Conservation (phyloP, 2,113 vertebrate species). For the Rostratula benghalensis region DNA sequence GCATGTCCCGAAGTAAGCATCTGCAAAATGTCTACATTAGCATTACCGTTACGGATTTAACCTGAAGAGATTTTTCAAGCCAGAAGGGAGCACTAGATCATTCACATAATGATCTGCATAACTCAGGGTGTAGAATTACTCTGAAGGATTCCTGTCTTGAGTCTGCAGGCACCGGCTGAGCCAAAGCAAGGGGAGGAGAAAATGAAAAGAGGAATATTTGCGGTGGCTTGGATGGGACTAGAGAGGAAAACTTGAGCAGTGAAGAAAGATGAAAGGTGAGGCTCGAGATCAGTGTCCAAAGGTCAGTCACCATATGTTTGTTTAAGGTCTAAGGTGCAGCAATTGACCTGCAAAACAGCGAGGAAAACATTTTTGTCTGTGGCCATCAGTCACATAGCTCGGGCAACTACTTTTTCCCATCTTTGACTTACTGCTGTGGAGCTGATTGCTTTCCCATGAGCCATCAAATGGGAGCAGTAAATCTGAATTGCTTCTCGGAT, state of each 20-base stretch:
- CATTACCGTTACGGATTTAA: neutral
- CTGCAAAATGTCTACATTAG: constrained; percentile 6
- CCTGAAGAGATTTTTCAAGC: neutral
- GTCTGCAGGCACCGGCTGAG: neutral
- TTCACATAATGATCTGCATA: neutral
- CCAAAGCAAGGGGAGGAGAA: neutral
- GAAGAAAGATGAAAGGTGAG: neutral
- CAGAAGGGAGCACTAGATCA: neutral
- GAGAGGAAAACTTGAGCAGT: neutral
- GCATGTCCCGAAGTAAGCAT: neutral
- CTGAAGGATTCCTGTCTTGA: neutral
- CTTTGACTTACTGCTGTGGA: neutral
- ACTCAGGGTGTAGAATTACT: neutral
- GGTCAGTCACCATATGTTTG: neutral
- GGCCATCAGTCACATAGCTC: neutral
- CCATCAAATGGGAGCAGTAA: neutral
- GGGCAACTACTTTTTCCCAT: neutral
- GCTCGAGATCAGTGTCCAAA: neutral
- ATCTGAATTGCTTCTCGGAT: neutral
- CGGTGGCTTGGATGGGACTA: neutral
- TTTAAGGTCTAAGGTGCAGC: neutral
- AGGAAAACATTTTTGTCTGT: neutral
- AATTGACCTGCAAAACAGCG: neutral
- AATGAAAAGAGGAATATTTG: neutral
- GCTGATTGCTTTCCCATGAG: neutral